Evolutionary conservation across 2,113 vertebrate species (phyloP).

Genomic region (Nestor notabilis): DNA sequence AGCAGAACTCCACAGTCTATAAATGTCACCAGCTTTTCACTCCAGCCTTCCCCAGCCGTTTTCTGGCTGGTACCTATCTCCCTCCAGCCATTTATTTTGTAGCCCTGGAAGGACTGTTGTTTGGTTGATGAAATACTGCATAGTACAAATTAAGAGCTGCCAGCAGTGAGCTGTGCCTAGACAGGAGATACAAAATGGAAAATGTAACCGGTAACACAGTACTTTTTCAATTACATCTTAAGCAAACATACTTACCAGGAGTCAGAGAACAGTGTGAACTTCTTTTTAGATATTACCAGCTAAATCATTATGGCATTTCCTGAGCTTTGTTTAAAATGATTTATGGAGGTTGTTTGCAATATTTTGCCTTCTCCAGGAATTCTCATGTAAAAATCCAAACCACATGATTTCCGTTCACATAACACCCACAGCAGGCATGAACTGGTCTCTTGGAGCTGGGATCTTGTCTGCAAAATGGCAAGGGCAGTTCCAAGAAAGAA

Average conservation of each 20-base stretch:
- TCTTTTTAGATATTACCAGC: background rate
- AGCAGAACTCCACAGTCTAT: slow-evolving; percentile 3
- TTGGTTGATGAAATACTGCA: background rate
- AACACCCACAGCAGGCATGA: background rate
- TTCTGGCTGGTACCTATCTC: background rate
- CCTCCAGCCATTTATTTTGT: background rate
- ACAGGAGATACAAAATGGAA: background rate
- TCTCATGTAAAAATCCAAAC: background rate
- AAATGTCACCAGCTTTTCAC: slow-evolving; percentile 44
- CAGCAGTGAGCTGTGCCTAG: background rate
- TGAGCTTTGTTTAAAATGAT: slow-evolving; percentile 31
- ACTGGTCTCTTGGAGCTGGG: background rate
- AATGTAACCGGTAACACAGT: background rate
- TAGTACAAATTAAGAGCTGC: background rate
- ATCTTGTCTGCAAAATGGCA: background rate
- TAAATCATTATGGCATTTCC: slow-evolving; percentile 28
- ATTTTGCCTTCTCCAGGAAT: slow-evolving; percentile 20
- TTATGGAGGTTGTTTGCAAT: slow-evolving; percentile 20
- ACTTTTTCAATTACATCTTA: slow-evolving; percentile 21
- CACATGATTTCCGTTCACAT: background rate
- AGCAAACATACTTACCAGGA: slow-evolving; percentile 20
- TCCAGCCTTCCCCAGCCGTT: background rate
- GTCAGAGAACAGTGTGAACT: background rate
- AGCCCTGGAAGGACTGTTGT: background rate
- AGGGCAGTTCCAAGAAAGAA: background rate